Conservation (phyloP, 2,797 vertebrate species). For the Protosalanx chinensis region DNA sequence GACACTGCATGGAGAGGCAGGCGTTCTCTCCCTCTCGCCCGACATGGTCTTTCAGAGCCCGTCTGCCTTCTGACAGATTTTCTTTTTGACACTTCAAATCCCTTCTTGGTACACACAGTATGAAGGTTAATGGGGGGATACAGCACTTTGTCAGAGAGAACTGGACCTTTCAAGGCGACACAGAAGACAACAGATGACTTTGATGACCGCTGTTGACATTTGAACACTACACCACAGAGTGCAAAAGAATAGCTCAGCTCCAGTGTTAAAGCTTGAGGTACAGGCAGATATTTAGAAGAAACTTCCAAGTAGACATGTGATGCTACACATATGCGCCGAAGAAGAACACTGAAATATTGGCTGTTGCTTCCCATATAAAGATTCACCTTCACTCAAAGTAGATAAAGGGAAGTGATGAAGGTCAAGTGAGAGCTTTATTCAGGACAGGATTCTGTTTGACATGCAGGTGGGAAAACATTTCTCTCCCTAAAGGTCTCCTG, state of each 20-base stretch:
- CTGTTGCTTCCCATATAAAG: slow-evolving; percentile 7
- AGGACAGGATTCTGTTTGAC: slow-evolving; percentile 47
- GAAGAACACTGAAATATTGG: not conserved
- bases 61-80: slow-evolving; percentile 26
- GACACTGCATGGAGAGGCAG: slow-evolving; percentile 58
- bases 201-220: slow-evolving; percentile 52
- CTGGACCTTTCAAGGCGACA: slow-evolving; percentile 47
- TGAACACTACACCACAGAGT: slow-evolving; percentile 60
- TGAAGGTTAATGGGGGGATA: slow-evolving; percentile 71
- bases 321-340: not conserved
- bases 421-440: slow-evolving; percentile 39
- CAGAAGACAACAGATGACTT: slow-evolving; percentile 37
- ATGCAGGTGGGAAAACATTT: slow-evolving; percentile 45
- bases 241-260: slow-evolving; percentile 33
- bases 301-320: not conserved
- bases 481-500: slow-evolving; percentile 46
- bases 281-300: not conserved
- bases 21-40: slow-evolving; percentile 25
- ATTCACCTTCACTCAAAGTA: slow-evolving; percentile 14
- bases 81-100: slow-evolving; percentile 56
- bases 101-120: slow-evolving; percentile 53
- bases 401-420: slow-evolving; percentile 43
- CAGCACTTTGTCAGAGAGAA: slow-evolving; percentile 68
- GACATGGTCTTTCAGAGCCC: slow-evolving; percentile 40
- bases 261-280: slow-evolving; percentile 18